phyloP scores from a whole-genome alignment of 1,140 invertebrate species.

The Ganaspis sp. region DNA sequence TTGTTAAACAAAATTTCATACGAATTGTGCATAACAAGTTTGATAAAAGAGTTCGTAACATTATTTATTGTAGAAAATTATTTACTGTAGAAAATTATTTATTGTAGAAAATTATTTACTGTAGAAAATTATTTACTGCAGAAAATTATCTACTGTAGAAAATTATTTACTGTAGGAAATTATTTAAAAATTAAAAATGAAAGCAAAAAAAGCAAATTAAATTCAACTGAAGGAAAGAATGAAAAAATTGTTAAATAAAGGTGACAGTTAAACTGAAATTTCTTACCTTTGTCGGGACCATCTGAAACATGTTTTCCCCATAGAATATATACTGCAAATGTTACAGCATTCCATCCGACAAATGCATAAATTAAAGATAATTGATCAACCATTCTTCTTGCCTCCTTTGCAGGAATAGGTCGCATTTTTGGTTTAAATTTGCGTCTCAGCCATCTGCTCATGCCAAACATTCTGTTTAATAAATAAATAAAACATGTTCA shows the following conservation, averaged over 20 bases:
- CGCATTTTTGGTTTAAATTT: slow-evolving; percentile 12
- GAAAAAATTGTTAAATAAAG: too few species aligned
- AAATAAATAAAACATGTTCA: too few species aligned
- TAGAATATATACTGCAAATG: background rate
- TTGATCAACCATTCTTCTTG: slow-evolving; percentile 2
- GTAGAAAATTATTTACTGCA: too few species aligned
- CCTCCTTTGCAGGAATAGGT: slow-evolving; percentile 34
- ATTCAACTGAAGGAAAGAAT: background rate
- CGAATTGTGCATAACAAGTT: too few species aligned
- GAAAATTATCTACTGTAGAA: too few species aligned
- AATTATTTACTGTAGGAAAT: too few species aligned
- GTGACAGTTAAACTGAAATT: too few species aligned
- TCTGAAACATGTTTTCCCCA: background rate
- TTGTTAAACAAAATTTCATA: too few species aligned
- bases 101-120: too few species aligned
- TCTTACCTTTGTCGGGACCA: background rate
- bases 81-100: too few species aligned
- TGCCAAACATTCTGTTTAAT: slow-evolving; percentile 3
- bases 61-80: too few species aligned
- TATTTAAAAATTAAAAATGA: background rate
- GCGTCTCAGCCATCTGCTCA: slow-evolving; percentile 12
- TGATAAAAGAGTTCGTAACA: too few species aligned
- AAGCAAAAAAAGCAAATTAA: background rate
- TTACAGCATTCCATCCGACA: slow-evolving; percentile 40
- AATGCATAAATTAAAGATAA: slow-evolving; percentile 45